These are phyloP conservation scores for Protobothrops mucrosquamatus DNA, from an alignment of 2,113 vertebrate species.

Conservation along the genomic window DNA sequence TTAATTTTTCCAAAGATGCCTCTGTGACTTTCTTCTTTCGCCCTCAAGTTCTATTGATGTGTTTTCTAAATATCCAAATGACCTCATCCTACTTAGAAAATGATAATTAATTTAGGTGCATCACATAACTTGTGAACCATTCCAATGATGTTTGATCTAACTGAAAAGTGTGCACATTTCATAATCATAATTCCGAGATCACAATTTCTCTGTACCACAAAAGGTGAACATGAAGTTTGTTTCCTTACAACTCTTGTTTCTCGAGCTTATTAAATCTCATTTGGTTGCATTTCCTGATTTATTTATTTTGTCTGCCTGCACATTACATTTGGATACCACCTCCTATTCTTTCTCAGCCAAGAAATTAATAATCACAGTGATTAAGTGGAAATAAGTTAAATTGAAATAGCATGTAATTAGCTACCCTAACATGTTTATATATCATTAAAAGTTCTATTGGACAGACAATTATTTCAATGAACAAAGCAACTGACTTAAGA, in stretches of 20 bases:
- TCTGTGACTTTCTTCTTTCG: conserved; percentile 45
- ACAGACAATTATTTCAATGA: background rate
- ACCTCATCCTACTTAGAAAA: conserved; percentile 60
- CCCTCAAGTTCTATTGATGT: conserved; percentile 55
- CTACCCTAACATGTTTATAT: background rate
- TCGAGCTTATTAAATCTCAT: conserved; percentile 24
- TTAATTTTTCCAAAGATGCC: conserved; percentile 58
- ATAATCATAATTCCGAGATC: conserved; percentile 44
- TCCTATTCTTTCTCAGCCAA: conserved; percentile 27
- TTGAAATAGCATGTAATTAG: conserved; percentile 29
- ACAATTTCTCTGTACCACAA: conserved; percentile 34
- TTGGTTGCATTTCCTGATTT: conserved; percentile 27
- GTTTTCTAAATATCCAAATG: conserved; percentile 64
- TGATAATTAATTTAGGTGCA: conserved; percentile 58
- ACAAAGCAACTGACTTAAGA: background rate
- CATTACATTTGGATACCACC: background rate
- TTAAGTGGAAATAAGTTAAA: conserved; percentile 28
- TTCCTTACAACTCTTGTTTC: conserved; percentile 24
- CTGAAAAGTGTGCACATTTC: conserved; percentile 69
- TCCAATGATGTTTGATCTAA: conserved; percentile 60
- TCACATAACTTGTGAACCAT: conserved; percentile 61
- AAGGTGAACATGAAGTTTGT: conserved; percentile 37
- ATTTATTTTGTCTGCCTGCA: background rate
- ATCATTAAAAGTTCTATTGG: conserved; percentile 9
- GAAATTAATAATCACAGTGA: conserved; percentile 39